These are phyloP conservation scores for Harmothoe impar DNA, from an alignment of 2,888 invertebrate species.

Conservation along the genomic window DNA sequence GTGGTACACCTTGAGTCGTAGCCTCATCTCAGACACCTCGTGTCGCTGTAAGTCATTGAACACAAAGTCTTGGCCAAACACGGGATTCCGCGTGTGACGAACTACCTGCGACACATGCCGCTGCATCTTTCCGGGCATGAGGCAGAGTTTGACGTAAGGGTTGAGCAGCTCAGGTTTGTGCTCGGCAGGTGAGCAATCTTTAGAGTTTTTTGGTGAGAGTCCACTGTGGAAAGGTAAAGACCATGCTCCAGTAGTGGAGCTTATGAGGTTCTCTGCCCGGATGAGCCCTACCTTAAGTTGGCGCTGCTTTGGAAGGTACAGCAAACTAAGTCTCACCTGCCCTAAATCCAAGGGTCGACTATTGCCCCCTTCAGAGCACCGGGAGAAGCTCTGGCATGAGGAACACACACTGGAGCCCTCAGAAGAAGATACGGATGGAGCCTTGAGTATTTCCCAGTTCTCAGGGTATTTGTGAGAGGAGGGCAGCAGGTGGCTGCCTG, in stretches of 20 bases:
- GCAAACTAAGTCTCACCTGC: slow-evolving; percentile 81
- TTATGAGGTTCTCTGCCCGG: slow-evolving; percentile 80
- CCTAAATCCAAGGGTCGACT: slow-evolving; percentile 72
- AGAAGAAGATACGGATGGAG: background rate
- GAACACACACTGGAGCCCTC: background rate
- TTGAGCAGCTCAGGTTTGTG: slow-evolving; percentile 81
- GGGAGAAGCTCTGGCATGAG: background rate
- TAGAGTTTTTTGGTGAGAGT: background rate
- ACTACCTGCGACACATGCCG: slow-evolving; percentile 81
- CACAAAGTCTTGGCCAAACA: slow-evolving; percentile 83
- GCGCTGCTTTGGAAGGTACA: slow-evolving; percentile 83
- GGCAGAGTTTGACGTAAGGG: slow-evolving; percentile 82
- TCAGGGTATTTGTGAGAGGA: background rate
- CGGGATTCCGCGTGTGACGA: slow-evolving; percentile 82
- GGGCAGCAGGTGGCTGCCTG: background rate
- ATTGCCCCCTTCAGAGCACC: background rate
- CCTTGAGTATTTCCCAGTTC: background rate
- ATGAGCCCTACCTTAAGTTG: slow-evolving; percentile 82
- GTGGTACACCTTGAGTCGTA: slow-evolving; percentile 82
- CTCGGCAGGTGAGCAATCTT: slow-evolving; percentile 53
- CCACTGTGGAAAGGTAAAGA: no score
- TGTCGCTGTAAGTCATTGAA: slow-evolving; percentile 83
- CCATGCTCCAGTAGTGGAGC: background rate
- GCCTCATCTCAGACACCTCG: slow-evolving; percentile 79
- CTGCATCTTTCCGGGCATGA: slow-evolving; percentile 83